phyloP scores from a whole-genome alignment of 2,797 vertebrate genomes.

The Craterocephalus amniculus region DNA sequence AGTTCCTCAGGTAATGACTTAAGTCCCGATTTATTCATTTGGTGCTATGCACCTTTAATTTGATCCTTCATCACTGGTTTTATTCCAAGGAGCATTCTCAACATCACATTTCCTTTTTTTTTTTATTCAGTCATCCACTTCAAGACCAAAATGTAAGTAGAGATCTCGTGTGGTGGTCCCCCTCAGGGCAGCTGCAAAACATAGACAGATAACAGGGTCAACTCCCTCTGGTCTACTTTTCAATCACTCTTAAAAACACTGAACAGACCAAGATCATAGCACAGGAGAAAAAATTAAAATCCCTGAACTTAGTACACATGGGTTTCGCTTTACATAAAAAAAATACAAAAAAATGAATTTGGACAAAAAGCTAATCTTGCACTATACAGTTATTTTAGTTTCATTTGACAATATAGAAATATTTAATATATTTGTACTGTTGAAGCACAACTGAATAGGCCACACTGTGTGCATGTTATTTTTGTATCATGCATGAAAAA shows the following conservation, averaged over 20 bases:
- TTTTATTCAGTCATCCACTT: constrained; percentile 86
- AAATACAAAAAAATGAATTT: not conserved
- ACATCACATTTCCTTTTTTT: constrained; percentile 3
- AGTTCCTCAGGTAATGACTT: not conserved
- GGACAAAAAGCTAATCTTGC: not conserved
- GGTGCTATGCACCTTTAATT: not conserved
- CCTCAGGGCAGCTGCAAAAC: constrained; percentile 85
- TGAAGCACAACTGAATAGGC: not conserved
- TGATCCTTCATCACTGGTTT: not conserved
- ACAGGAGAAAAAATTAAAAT: constrained; percentile 2
- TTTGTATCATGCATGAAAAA: not conserved
- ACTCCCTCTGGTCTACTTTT: constrained; percentile 44
- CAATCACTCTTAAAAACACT: constrained; percentile 58
- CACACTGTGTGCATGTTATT: not conserved
- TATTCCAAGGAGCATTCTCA: constrained; percentile 1
- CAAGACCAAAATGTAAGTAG: constrained; percentile 90
- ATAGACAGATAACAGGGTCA: constrained; percentile 51
- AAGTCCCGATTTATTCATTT: not conserved
- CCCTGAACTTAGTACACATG: constrained; percentile 2
- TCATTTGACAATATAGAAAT: not conserved
- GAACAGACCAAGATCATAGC: constrained; percentile 38
- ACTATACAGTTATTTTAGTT: too few relatives aligned
- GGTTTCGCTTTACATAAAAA: not conserved
- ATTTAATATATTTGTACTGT: not conserved
- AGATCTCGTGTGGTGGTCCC: constrained; percentile 92